Base-by-base conservation (phyloP, 2,113 vertebrate genomes). In the Atractosteus spatula region DNA sequence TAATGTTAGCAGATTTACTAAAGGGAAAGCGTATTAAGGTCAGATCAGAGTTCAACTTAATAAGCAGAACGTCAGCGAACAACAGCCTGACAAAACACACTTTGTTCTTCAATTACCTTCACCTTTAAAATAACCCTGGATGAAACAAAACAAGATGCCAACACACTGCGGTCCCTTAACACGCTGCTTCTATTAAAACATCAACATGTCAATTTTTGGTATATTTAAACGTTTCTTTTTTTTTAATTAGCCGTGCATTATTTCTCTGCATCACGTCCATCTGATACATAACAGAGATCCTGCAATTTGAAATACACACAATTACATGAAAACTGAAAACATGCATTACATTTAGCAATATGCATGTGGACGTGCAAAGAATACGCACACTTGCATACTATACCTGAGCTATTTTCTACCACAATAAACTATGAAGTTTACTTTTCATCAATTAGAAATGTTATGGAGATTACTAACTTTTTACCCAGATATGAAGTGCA, bases 351-450 rank as follows among this genome's bases (percentile, higher is more conserved):
- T 51, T 10, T 10, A 51, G 81, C 88, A 85, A 86, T 84, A 90
- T 85, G 89, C 91, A 93, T 87, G 88, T 83, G 89, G 86, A 93
- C 91, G 91, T 93, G 91, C 86, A 75, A 82, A 71, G 90, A 91
- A 91, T 91, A 76, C 80, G 77, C 86, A 72, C 16, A 69, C 68
- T 62, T 54, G 8, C 66, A 71, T 67, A 64, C 64, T 71, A 76
- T 71, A 62, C 45, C 56, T 29, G 29, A 29, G 29, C 29, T 29
- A 29, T 29, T 29, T 2, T 29, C 29, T 29, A 29, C 29, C 29
- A 29, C 29, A 29, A 29, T 29, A 67, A 59, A 73, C 54, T 17
- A 29, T 42, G 55, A 71, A 76, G 55, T 71, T 71, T 55, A 14
- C 59, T 51, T 41, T 56, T 56, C 29, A 73, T 7, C 61, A n/a